Conservation (phyloP, 1,140 invertebrate species). For the Armadillidium nasatum region DNA sequence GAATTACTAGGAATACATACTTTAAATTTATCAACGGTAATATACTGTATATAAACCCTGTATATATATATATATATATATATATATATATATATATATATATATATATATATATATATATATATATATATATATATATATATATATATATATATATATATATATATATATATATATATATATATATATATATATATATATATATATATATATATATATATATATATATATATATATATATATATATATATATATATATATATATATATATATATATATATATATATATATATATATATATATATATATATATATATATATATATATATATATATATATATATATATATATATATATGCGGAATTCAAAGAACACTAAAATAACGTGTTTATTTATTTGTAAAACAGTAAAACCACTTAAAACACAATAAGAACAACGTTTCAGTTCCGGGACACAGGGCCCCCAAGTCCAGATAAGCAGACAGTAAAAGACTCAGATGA, state of each 20-base stretch:
- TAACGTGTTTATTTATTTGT: too few species aligned
- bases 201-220: constrained; percentile 5
- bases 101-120: constrained; percentile 14
- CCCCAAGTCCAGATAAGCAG: too few species aligned
- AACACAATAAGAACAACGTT: too few species aligned
- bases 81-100: constrained; percentile 3
- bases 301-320: too few species aligned
- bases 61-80: neutral
- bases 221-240: constrained; percentile 13
- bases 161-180: constrained; percentile 11
- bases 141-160: constrained; percentile 11
- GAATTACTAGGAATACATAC: constrained; percentile 52
- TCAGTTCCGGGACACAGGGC: too few species aligned
- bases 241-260: constrained; percentile 9
- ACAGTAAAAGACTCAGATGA: too few species aligned
- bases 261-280: neutral
- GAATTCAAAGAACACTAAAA: too few species aligned
- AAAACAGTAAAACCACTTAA: too few species aligned
- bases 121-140: constrained; percentile 15
- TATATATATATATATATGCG: too few species aligned
- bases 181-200: constrained; percentile 10
- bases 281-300: neutral
- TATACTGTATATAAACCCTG: neutral
- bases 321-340: too few species aligned
- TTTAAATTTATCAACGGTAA: constrained; percentile 49